A percentile compares a stretch with the other conserved stretches of the same genome.
Conservation (phyloP, 2,797 vertebrate genomes). For the Galago senegalensis region DNA sequence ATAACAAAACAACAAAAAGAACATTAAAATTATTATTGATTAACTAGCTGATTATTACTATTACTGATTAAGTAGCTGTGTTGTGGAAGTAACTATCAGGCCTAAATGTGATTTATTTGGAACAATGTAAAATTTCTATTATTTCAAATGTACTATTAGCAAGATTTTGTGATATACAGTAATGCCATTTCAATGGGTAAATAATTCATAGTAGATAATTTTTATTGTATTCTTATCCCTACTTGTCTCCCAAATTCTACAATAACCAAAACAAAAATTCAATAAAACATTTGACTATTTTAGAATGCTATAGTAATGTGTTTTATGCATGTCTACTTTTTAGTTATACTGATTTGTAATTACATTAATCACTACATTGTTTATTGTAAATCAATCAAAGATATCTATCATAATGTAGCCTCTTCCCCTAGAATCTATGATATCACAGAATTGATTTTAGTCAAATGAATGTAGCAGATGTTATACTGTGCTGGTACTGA, state of each 20-base stretch:
- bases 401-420: not conserved
- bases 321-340: not conserved
- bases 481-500: not conserved
- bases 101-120: not conserved
- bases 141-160: not conserved
- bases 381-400: not conserved
- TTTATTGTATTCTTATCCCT: not conserved
- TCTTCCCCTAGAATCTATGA: not conserved
- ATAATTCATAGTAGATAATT: not conserved
- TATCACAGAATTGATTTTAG: not conserved
- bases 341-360: not conserved
- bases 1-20: not conserved
- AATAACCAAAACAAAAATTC: not conserved
- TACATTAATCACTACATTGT: not conserved
- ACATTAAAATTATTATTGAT: not conserved
- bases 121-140: not conserved
- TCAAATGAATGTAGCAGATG: not conserved
- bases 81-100: not conserved
- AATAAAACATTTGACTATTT: not conserved
- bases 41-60: not conserved
- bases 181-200: not conserved
- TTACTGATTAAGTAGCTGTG: not conserved
- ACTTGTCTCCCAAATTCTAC: not conserved
- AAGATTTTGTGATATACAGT: not conserved
- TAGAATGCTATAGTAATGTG: not conserved